Evolutionary conservation across 2,888 invertebrate genomes (phyloP), one percentile per base, ranked within the genome.

Genomic region (Stegophylla sp.): DNA sequence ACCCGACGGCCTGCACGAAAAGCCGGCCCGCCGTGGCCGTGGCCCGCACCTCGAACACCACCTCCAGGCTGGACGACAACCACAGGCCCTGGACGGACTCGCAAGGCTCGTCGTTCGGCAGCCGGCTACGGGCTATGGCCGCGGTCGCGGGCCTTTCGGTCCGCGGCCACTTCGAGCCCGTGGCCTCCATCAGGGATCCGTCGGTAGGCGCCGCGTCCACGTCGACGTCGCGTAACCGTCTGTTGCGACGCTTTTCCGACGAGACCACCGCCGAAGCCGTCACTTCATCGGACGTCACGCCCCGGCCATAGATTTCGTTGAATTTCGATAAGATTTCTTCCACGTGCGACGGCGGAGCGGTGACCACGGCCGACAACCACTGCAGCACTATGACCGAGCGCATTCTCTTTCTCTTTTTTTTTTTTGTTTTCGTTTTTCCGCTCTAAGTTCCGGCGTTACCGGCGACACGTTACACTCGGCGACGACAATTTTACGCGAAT

Each of bases 11-110:
- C 28, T 45, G 56, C 20, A 77, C 10, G 26, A 69, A 56, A 3
- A 67, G 13, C 20, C 59, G 43, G 10, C 56, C 51, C 9, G 20
- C 10, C 12, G 26, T 10, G 2, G 5, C 1, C 10, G 67, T 56
- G 13, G 28, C 43, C 17, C 13, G 13, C 59, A 69, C 17, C 17
- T 59, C 59, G 66, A 77, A 77, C 53, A 20, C 67, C 28, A 43
- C 59, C 9, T 77, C 66, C 67, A 77, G 13, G n/a, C 48, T 77
- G 1, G 48, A n/a, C 5, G 77, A 77, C 53, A 56, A 9, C 77
- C 77, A 77, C 45, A 13, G 28, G 45, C 77, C 77, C 10, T 67
- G 45, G 15, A 69, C 20, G 10, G 67, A 28, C 56, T 10, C 15
- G 3, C 77, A 77, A 1, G 56, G 45, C 26, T 67, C 26, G 45